A percentile compares a stretch with the other conserved stretches of the same genome.
phyloP scores from a whole-genome alignment of 2,113 vertebrate species.

The Microcebus murinus region DNA sequence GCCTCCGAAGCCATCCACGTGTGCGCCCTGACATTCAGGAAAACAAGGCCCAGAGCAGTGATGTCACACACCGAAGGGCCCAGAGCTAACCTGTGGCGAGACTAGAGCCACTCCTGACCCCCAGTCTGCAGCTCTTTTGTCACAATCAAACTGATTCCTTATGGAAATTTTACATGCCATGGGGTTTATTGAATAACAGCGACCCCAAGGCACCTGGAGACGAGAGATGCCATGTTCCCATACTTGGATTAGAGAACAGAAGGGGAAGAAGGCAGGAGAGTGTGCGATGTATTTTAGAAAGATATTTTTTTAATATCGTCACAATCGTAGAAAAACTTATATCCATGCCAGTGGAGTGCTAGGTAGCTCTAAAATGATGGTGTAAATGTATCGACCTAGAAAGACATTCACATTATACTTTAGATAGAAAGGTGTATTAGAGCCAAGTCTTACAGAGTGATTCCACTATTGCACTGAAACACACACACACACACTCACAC shows the following conservation, averaged over 20 bases:
- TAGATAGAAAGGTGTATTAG: not conserved
- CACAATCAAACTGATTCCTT: not conserved
- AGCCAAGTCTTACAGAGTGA: not conserved
- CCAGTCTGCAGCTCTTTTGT: not conserved
- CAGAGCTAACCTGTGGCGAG: not conserved
- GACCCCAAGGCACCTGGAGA: rapidly evolving
- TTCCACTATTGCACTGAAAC: not conserved
- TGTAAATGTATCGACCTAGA: not conserved
- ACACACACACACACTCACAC: not conserved
- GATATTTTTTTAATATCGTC: not conserved
- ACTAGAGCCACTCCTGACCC: not conserved
- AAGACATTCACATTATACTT: not conserved
- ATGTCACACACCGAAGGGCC: not conserved
- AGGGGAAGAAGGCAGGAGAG: not conserved
- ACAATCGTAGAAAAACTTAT: not conserved
- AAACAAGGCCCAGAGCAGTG: not conserved
- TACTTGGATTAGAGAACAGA: not conserved
- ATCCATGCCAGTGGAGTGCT: not conserved
- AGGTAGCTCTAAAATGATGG: not conserved
- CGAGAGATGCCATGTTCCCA: not conserved
- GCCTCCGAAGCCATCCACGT: rapidly evolving
- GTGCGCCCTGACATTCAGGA: not conserved
- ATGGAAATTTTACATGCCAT: not conserved
- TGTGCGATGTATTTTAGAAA: not conserved
- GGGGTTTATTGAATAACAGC: not conserved